These are phyloP conservation scores for Chrysemys picta DNA, from an alignment of 2,113 vertebrate species.

Conservation along the genomic window DNA sequence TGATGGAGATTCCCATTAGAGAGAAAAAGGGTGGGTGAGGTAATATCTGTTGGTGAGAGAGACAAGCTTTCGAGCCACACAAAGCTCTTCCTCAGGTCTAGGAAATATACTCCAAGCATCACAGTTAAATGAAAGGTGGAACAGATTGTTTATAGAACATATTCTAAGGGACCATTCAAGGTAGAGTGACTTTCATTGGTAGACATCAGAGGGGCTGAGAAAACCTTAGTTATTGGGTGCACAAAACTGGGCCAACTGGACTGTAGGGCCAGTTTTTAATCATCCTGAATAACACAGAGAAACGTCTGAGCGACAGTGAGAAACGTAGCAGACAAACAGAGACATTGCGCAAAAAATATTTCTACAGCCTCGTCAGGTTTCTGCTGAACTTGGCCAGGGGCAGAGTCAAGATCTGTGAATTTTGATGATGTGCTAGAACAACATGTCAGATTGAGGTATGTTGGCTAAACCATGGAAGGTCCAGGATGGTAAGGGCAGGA, in stretches of 20 bases:
- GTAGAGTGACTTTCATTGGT: neutral
- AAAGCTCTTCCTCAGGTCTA: too few species aligned
- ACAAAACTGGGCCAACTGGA: neutral
- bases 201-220: neutral
- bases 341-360: neutral
- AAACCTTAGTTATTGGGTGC: neutral
- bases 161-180: too few species aligned
- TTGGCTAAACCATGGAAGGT: neutral
- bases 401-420: neutral
- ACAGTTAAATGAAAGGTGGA: too few species aligned
- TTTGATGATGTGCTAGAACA: rapidly evolving
- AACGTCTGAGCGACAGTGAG: neutral
- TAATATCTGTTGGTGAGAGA: too few species aligned
- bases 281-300: neutral
- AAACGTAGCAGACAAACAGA: neutral
- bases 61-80: too few species aligned
- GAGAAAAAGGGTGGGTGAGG: too few species aligned
- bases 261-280: neutral
- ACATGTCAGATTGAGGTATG: neutral
- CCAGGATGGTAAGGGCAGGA: neutral
- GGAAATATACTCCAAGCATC: too few species aligned
- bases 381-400: neutral
- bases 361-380: neutral
- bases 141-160: too few species aligned
- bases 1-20: neutral